Evolutionary conservation across 2,888 invertebrate species (phyloP).

Genomic region (Nezara viridula): DNA sequence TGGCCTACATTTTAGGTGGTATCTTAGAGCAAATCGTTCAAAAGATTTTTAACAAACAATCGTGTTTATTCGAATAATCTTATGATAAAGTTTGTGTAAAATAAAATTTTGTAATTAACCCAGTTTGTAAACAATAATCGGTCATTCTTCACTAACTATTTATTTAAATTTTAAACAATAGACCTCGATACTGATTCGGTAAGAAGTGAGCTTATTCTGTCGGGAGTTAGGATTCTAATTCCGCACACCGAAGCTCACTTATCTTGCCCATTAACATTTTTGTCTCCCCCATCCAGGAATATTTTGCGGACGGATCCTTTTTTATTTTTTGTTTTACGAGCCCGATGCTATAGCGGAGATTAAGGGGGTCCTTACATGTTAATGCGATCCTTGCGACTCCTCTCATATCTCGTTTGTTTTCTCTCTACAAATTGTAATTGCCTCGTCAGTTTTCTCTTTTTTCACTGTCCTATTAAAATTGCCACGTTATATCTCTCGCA

Average conservation of each 20-base stretch:
- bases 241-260: not conserved
- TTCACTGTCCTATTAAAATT: not conserved
- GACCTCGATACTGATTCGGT: not conserved
- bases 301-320: not conserved
- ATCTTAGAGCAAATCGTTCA: too few relatives aligned
- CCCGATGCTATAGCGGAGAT: conserved; percentile 12
- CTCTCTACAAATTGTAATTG: conserved; percentile 38
- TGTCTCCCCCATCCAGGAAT: not conserved
- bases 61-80: too few relatives aligned
- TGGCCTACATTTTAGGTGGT: too few relatives aligned
- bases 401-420: not conserved
- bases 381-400: not conserved
- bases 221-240: conserved; percentile 12
- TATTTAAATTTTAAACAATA: too few relatives aligned
- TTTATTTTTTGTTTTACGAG: conserved; percentile 19
- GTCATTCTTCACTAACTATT: too few relatives aligned
- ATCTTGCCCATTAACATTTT: conserved; percentile 42
- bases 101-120: too few relatives aligned
- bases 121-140: too few relatives aligned
- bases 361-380: conserved; percentile 29
- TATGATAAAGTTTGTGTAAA: too few relatives aligned
- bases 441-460: conserved; percentile 10
- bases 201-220: conserved; percentile 1
- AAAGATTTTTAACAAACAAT: too few relatives aligned
- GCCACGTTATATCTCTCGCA: not conserved